These are phyloP conservation scores for Osmerus mordax DNA, from an alignment of 2,113 vertebrate species.

Conservation along the genomic window DNA sequence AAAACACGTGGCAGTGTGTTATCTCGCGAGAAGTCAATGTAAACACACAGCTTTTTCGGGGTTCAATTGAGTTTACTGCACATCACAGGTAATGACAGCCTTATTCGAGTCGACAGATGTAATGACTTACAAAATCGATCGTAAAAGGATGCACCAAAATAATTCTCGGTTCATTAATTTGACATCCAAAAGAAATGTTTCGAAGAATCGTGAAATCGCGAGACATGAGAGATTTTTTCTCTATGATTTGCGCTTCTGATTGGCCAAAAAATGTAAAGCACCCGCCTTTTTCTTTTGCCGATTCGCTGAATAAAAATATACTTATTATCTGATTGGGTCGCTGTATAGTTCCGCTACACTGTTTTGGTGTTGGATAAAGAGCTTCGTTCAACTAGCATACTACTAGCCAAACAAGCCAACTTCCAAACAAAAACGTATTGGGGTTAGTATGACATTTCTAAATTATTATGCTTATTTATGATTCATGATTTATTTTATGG, in stretches of 20 bases:
- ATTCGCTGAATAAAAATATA: neutral
- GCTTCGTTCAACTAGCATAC: neutral
- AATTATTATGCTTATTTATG: neutral
- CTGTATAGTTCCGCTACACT: neutral
- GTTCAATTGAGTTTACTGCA: neutral
- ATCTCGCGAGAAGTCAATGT: constrained; percentile 4
- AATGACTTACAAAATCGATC: neutral
- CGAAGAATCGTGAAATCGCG: neutral
- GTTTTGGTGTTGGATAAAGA: neutral
- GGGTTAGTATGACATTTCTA: neutral
- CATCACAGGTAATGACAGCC: neutral
- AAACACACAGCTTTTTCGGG: neutral
- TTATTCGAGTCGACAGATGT: neutral
- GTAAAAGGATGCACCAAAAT: no score
- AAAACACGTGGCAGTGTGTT: no score
- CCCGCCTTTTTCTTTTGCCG: neutral
- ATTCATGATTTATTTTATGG: no score
- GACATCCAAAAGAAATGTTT: no score
- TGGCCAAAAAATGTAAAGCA: neutral
- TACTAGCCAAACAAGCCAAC: neutral
- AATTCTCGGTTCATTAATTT: no score
- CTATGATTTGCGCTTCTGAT: neutral
- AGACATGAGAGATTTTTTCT: neutral
- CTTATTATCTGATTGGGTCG: neutral
- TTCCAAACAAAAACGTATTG: neutral